phyloP scores from a whole-genome alignment of 2,113 vertebrate species.

The Eubucco bourcierii region DNA sequence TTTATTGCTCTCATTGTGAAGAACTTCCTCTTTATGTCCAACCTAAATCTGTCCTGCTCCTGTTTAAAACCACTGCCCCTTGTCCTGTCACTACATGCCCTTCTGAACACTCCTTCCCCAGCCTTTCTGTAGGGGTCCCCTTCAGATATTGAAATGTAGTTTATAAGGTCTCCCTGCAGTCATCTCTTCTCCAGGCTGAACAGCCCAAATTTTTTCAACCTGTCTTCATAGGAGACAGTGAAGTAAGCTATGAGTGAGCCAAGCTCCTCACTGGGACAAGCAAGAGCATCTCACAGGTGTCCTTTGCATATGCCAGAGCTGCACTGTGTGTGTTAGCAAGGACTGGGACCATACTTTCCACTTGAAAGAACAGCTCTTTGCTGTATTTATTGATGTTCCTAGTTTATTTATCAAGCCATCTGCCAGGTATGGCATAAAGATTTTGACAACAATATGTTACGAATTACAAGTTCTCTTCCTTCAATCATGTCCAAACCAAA shows the following conservation, averaged over 20 bases:
- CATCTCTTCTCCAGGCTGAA: no score
- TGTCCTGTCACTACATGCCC: no score
- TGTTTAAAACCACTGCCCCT: no score
- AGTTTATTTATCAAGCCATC: not conserved
- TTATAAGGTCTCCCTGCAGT: no score
- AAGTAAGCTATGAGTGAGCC: not conserved
- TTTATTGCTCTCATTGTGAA: no score
- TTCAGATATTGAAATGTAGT: no score
- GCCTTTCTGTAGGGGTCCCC: no score
- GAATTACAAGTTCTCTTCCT: not conserved
- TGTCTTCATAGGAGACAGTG: no score
- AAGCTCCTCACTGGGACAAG: not conserved
- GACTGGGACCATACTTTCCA: not conserved
- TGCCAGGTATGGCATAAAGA: not conserved
- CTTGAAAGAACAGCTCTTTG: not conserved
- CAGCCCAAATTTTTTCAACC: no score
- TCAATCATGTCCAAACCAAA: fast-evolving
- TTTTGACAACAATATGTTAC: conserved; percentile 13
- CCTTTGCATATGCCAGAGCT: not conserved
- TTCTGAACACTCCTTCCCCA: no score
- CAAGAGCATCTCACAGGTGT: not conserved
- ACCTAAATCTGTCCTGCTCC: no score
- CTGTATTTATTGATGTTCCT: not conserved
- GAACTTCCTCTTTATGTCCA: no score
- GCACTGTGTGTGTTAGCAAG: not conserved